phyloP scores from a whole-genome alignment of 2,113 vertebrate species.

The Reinhardtius hippoglossoides region DNA sequence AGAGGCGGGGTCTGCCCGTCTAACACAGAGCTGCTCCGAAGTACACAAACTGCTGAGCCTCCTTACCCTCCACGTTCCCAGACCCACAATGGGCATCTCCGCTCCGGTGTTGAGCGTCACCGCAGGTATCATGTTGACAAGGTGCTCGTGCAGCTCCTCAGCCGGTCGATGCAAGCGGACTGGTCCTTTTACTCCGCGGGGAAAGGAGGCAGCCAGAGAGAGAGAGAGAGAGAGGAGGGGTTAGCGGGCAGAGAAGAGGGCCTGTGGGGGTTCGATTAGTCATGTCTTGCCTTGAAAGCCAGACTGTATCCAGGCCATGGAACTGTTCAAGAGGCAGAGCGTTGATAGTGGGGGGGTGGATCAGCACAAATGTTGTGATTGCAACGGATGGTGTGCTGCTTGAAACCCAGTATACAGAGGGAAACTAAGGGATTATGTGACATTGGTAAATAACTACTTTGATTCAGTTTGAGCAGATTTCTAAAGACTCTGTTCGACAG shows the following conservation, averaged over 20 bases:
- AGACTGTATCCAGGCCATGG: neutral
- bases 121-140: constrained; percentile 54
- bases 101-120: constrained; percentile 74
- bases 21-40: too few relatives aligned
- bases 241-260: neutral
- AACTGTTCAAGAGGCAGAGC: neutral
- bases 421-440: neutral
- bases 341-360: too few relatives aligned
- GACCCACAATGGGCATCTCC: constrained; percentile 75
- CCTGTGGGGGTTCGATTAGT: too few relatives aligned
- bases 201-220: neutral
- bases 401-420: neutral
- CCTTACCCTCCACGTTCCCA: constrained; percentile 81
- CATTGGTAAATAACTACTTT: neutral
- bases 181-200: neutral
- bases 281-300: neutral
- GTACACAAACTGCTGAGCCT: neutral
- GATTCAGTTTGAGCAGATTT: neutral
- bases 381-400: neutral
- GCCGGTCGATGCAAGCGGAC: neutral
- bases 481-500: neutral
- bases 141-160: neutral
- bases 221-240: neutral
- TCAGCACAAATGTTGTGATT: too few relatives aligned
- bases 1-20: too few relatives aligned